Evolutionary conservation across 23 tunicate genomes (phyloP), one percentile per base, ranked within the genome.

Genomic region (Trididemnum nubilum): DNA sequence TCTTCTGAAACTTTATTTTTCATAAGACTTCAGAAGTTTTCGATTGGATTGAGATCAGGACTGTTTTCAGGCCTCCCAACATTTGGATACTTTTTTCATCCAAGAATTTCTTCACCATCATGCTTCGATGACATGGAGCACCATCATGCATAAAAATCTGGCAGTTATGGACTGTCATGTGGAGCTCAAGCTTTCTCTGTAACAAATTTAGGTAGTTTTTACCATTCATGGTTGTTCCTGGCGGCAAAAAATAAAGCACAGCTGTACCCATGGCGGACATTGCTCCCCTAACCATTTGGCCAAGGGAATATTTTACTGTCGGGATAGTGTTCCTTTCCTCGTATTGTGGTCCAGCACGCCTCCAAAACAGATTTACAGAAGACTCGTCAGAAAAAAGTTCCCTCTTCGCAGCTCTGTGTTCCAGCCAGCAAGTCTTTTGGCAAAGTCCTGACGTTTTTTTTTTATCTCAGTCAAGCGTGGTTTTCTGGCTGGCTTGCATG

Each of bases 41-140:
- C 58, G 57, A 37, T 73, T 21, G 78, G 78, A 40, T 73, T 73
- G 18, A 73, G 32, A 38, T 73, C 58, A 37, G 78, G 78, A 30
- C 57, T 73, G 57, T 73, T 73, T 34, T n/a, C 69, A 9, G 37
- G 37, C 74, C 36, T 5, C 26, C 38, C 74, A 69, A 69, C 74
- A 69, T 33, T 69, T 69, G 74, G 39, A 29, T 69, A 69, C 74
- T 69, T 32, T 69, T 69, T 69, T 69, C 30, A 27, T 73, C 57
- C 78, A 38, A 30, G 58, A 38, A 73, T 24, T 73, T 24, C 30
- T 39, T 73, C 58, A 73, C 78, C 25, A 24, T 30, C 58, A 5
- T 73, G 58, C 78, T 73, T 24, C 58, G 78, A 73, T 38, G 57
- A 73, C 58, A 73, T 19, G 78, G 78, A 73, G 78, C 78, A 21